Percentiles rank a stretch among this genome's conserved stretches.
Conservation (phyloP, 2,113 vertebrate genomes). For the Anguilla japonica region DNA sequence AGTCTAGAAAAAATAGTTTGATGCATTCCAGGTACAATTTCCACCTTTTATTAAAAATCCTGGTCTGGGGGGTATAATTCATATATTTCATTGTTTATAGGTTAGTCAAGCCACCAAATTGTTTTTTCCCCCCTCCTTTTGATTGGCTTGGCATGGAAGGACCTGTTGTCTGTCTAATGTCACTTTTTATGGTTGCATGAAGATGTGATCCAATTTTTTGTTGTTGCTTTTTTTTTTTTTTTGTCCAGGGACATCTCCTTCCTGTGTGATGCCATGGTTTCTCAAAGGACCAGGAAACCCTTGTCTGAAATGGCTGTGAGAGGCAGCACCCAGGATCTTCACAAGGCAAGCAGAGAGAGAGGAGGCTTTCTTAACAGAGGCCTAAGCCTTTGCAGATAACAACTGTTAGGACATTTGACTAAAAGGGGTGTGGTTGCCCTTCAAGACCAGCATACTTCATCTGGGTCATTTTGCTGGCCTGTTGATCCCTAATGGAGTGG, state of each 20-base stretch:
- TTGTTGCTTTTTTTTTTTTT: background rate
- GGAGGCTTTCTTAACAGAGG: background rate
- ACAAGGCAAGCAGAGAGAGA: conserved; percentile 38
- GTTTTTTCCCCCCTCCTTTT: background rate
- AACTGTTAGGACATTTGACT: no score
- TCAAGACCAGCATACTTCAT: no score
- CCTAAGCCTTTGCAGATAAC: no score
- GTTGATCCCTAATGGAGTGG: background rate
- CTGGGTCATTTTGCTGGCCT: background rate
- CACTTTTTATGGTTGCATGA: background rate
- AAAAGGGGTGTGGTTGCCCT: no score
- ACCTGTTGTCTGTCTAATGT: conserved; percentile 8
- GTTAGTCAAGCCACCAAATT: background rate
- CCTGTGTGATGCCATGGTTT: conserved; percentile 66
- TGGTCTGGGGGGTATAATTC: no score
- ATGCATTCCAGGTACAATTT: background rate
- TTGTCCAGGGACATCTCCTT: conserved; percentile 80
- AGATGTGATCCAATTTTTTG: conserved; percentile 2
- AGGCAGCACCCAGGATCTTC: conserved; percentile 24
- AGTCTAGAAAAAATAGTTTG: background rate
- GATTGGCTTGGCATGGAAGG: background rate
- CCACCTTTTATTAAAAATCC: background rate
- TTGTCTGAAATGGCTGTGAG: conserved; percentile 55
- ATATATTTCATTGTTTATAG: no score
- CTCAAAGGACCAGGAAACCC: conserved; percentile 47